Evolutionary conservation across 2,888 invertebrate species (phyloP).

Genomic region (Psylliodes chrysocephalus): DNA sequence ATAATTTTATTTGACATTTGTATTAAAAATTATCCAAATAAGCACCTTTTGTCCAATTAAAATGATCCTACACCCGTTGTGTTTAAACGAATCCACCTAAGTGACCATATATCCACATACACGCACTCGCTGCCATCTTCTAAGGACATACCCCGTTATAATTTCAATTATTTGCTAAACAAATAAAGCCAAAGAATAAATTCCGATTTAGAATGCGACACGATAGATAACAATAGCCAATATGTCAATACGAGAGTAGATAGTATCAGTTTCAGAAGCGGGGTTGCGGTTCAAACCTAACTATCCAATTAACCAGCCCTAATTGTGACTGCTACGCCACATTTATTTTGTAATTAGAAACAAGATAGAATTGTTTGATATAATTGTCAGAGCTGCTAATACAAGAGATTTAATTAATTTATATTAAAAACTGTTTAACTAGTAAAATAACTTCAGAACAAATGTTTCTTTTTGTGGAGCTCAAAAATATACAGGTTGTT

Average conservation of each 20-base stretch:
- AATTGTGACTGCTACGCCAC: slow-evolving; percentile 56
- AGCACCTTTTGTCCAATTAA: background rate
- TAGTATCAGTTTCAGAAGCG: slow-evolving; percentile 46
- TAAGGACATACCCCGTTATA: slow-evolving; percentile 16
- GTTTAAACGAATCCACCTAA: background rate
- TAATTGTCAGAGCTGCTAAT: slow-evolving; percentile 45
- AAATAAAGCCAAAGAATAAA: slow-evolving; percentile 20
- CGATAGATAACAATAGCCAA: slow-evolving; percentile 34
- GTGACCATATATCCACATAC: background rate
- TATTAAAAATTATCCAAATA: too few species aligned
- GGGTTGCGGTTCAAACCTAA: slow-evolving; percentile 55
- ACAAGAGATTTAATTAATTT: slow-evolving; percentile 29
- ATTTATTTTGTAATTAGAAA: slow-evolving; percentile 57
- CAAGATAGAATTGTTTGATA: slow-evolving; percentile 48
- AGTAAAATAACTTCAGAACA: too few species aligned
- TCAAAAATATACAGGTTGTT: too few species aligned
- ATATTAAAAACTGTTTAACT: background rate
- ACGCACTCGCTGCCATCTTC: background rate
- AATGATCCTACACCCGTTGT: background rate
- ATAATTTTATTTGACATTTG: too few species aligned
- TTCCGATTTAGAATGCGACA: slow-evolving; percentile 24
- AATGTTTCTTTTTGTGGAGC: too few species aligned
- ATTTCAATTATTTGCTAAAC: slow-evolving; percentile 21
- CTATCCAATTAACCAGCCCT: slow-evolving; percentile 57
- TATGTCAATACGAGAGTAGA: slow-evolving; percentile 41